phyloP scores from a whole-genome alignment of 1,140 invertebrate genomes.

The Sinella curviseta region DNA sequence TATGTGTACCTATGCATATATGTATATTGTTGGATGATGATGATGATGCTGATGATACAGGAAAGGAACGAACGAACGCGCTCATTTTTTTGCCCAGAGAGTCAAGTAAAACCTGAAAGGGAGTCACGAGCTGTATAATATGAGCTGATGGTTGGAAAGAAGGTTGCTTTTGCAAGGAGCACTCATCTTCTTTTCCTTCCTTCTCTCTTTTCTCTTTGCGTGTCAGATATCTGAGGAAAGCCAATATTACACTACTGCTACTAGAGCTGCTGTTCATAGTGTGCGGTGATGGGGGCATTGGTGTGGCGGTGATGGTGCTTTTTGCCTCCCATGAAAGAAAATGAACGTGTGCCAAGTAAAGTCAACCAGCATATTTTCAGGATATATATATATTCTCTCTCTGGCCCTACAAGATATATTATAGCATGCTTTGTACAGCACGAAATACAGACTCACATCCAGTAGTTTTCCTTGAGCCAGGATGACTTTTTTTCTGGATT shows the following conservation, averaged over 20 bases:
- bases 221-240: slow-evolving; percentile 19
- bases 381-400: neutral
- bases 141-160: neutral
- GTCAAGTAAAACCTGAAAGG: slow-evolving; percentile 21
- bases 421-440: too few species aligned
- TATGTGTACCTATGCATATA: neutral
- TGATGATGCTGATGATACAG: neutral
- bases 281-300: neutral
- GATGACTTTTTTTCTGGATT: neutral
- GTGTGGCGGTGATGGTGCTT: neutral
- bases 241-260: neutral
- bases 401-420: too few species aligned
- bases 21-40: neutral
- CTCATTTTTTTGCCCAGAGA: neutral
- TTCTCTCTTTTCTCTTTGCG: neutral
- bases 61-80: neutral
- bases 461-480: too few species aligned
- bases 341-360: slow-evolving; percentile 4
- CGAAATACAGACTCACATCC: too few species aligned
- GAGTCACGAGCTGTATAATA: slow-evolving; percentile 16
- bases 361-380: neutral
- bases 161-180: neutral
- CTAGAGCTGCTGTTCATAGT: neutral
- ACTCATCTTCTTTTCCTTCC: neutral
- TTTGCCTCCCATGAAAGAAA: neutral